phyloP scores from a whole-genome alignment of 2,888 invertebrate genomes.

The Scaeva pyrastri region DNA sequence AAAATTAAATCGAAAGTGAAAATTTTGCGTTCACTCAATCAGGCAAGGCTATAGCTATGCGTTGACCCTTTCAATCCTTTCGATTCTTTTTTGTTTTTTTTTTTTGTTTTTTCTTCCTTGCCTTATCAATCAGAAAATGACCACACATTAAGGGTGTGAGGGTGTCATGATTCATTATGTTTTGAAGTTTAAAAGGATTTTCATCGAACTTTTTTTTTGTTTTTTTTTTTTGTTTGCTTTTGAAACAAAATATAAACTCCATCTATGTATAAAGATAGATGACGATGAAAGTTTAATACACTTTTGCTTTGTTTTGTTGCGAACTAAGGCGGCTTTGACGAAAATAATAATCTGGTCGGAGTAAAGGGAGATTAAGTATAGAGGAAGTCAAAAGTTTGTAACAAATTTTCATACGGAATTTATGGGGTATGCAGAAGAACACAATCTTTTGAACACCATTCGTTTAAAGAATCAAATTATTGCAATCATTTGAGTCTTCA shows the following conservation, averaged over 20 bases:
- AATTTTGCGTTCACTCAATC: constrained; percentile 65
- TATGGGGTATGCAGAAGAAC: no score
- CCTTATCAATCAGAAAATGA: constrained; percentile 75
- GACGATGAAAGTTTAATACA: constrained; percentile 37
- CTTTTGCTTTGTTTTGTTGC: constrained; percentile 4
- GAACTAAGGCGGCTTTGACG: not conserved
- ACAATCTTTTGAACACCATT: no score
- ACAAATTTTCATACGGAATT: no score
- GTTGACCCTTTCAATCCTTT: constrained; percentile 65
- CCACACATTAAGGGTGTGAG: constrained; percentile 66
- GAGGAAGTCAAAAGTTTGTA: constrained; percentile 31
- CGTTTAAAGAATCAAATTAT: no score
- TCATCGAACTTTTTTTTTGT: not conserved
- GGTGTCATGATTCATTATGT: constrained; percentile 66
- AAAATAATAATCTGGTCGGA: not conserved
- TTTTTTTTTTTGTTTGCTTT: not conserved
- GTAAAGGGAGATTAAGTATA: not conserved
- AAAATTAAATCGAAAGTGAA: constrained; percentile 71
- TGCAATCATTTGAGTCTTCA: no score
- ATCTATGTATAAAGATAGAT: constrained; percentile 43
- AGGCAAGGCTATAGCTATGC: constrained; percentile 30
- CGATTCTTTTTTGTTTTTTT: constrained; percentile 13
- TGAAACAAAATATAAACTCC: constrained; percentile 6
- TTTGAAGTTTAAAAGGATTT: constrained; percentile 55
- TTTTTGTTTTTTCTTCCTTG: constrained; percentile 11